A percentile compares a stretch with the other conserved stretches of the same genome.
These are phyloP conservation scores for Poeciliopsis occidentalis DNA, from an alignment of 2,113 vertebrate genomes.

Conservation along the genomic window DNA sequence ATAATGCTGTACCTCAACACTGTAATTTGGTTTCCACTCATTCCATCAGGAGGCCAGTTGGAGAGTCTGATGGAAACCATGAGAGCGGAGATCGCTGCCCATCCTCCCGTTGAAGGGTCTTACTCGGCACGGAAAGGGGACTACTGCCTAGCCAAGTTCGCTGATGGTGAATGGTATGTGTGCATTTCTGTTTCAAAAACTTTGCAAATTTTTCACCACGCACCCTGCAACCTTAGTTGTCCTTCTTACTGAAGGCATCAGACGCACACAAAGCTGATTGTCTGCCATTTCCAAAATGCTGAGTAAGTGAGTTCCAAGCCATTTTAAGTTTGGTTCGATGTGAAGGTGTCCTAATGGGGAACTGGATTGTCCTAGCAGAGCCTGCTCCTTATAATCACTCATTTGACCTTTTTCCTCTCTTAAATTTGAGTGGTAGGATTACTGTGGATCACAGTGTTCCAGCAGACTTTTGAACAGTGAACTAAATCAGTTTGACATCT, in stretches of 20 bases:
- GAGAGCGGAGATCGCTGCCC: slow-evolving; percentile 88
- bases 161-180: slow-evolving; percentile 93
- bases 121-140: slow-evolving; percentile 88
- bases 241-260: too few species aligned
- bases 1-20: too few species aligned
- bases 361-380: too few species aligned
- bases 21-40: background rate
- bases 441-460: background rate
- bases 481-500: background rate
- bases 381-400: background rate
- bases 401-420: background rate
- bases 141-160: slow-evolving; percentile 95
- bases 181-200: background rate
- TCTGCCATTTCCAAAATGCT: too few species aligned
- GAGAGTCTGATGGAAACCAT: slow-evolving; percentile 98
- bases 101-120: slow-evolving; percentile 91
- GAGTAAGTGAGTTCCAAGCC: too few species aligned
- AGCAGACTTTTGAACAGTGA: background rate
- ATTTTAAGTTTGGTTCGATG: too few species aligned
- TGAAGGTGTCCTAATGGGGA: too few species aligned
- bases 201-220: background rate
- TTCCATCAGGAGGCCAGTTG: slow-evolving; percentile 85
- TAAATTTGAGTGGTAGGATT: background rate
- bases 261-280: too few species aligned
- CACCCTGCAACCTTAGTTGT: too few species aligned